phyloP scores from a whole-genome alignment of 2,888 invertebrate genomes.

The Noctua pronuba region DNA sequence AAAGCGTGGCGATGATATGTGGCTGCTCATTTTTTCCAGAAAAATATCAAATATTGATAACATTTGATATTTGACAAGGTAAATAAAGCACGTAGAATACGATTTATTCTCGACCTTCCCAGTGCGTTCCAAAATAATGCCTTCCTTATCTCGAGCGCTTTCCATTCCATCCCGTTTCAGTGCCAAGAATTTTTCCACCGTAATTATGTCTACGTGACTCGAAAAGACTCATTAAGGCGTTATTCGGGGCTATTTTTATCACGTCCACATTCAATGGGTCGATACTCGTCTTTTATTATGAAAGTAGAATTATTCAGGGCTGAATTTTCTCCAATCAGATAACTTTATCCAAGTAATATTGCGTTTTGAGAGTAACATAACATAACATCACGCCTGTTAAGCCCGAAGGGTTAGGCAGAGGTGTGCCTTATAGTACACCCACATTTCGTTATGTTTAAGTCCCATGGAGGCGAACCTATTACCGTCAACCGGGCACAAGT shows the following conservation, averaged over 20 bases:
- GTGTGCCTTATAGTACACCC: too few species aligned
- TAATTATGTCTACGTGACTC: slow-evolving; percentile 37
- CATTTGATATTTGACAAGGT: too few species aligned
- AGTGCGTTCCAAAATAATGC: slow-evolving; percentile 3
- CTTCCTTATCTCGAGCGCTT: slow-evolving; percentile 16
- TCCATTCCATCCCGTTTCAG: slow-evolving; percentile 21
- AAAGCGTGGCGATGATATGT: background rate
- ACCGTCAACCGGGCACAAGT: too few species aligned
- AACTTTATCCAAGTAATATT: background rate
- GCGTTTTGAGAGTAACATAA: background rate
- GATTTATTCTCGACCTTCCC: slow-evolving; percentile 7
- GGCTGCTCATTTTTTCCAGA: background rate
- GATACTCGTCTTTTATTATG: background rate
- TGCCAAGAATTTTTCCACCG: slow-evolving; percentile 39
- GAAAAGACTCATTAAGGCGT: slow-evolving; percentile 35
- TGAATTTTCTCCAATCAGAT: background rate
- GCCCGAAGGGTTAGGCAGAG: too few species aligned
- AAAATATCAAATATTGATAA: background rate
- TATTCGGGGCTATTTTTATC: slow-evolving; percentile 37
- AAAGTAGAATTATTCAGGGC: background rate
- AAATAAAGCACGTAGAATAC: background rate
- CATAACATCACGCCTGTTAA: too few species aligned
- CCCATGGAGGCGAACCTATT: too few species aligned
- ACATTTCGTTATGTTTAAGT: too few species aligned
- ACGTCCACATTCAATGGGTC: background rate